Percentiles rank a stretch among this genome's conserved stretches.
These are phyloP conservation scores for Sicus ferrugineus DNA, from an alignment of 2,888 invertebrate species.

Conservation along the genomic window DNA sequence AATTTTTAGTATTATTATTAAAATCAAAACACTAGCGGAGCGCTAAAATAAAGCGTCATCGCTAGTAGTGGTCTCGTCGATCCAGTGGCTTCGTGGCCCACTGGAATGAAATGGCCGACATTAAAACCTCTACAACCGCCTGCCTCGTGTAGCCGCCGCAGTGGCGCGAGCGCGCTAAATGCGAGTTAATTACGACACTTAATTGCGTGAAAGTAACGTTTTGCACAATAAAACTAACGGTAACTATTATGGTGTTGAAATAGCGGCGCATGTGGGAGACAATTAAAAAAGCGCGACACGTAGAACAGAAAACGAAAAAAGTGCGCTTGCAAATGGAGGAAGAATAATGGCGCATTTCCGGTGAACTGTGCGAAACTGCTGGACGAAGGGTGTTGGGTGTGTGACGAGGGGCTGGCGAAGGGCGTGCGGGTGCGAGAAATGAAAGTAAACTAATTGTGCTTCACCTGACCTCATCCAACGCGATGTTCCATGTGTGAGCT, in stretches of 20 bases:
- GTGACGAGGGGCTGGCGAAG: background rate
- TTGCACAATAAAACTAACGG: slow-evolving; percentile 58
- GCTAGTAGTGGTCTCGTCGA: no score
- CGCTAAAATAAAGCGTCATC: background rate
- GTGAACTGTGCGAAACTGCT: background rate
- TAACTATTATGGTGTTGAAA: slow-evolving; percentile 12
- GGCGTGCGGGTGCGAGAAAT: background rate
- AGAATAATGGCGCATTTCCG: slow-evolving; percentile 27
- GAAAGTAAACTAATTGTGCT: slow-evolving; percentile 33
- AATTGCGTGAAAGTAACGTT: slow-evolving; percentile 49
- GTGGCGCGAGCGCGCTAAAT: slow-evolving; percentile 51
- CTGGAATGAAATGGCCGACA: slow-evolving; percentile 13
- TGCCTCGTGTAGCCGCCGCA: no score
- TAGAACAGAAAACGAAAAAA: background rate
- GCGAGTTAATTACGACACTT: slow-evolving; percentile 58
- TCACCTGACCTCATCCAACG: slow-evolving; percentile 36
- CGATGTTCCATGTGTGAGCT: slow-evolving; percentile 34
- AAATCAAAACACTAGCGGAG: slow-evolving; percentile 19
- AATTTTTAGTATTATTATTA: slow-evolving; percentile 10
- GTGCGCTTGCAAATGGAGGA: background rate
- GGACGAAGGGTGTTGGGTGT: background rate
- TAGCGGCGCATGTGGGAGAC: slow-evolving; percentile 26
- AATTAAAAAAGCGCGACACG: slow-evolving; percentile 49
- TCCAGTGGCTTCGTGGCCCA: background rate
- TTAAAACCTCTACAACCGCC: slow-evolving; percentile 3